phyloP scores from a whole-genome alignment of 2,888 invertebrate species.

The Catocala nupta region DNA sequence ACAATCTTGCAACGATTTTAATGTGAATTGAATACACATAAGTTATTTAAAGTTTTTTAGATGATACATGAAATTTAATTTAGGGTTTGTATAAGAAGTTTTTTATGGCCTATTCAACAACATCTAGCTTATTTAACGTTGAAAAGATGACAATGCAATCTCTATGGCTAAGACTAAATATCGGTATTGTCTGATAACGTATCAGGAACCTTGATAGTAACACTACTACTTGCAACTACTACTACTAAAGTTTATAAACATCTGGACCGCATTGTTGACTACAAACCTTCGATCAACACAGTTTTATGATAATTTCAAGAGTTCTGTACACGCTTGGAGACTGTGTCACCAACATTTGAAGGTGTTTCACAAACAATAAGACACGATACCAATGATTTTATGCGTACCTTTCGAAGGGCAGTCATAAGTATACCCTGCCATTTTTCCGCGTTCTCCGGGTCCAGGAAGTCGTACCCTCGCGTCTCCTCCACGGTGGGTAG shows the following conservation, averaged over 20 bases:
- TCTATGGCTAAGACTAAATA: constrained; percentile 26
- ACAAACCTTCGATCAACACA: constrained; percentile 1
- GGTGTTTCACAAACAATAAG: constrained; percentile 36
- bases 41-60: no score
- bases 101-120: background rate
- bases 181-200: constrained; percentile 45
- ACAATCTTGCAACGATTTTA: no score
- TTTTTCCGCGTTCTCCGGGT: constrained; percentile 95
- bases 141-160: constrained; percentile 19
- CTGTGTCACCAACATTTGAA: background rate
- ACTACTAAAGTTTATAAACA: constrained; percentile 41
- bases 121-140: background rate
- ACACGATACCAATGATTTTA: constrained; percentile 15
- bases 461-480: constrained; percentile 93
- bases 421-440: constrained; percentile 97
- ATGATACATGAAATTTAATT: no score
- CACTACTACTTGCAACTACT: constrained; percentile 11
- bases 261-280: constrained; percentile 19
- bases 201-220: constrained; percentile 46
- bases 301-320: background rate
- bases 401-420: constrained; percentile 93
- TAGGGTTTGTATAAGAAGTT: no score
- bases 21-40: no score
- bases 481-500: constrained; percentile 86
- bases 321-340: background rate